Evolutionary conservation across 2,797 vertebrate genomes (phyloP), one percentile per base, ranked within the genome.

Genomic region (Phoeniculus purpureus): DNA sequence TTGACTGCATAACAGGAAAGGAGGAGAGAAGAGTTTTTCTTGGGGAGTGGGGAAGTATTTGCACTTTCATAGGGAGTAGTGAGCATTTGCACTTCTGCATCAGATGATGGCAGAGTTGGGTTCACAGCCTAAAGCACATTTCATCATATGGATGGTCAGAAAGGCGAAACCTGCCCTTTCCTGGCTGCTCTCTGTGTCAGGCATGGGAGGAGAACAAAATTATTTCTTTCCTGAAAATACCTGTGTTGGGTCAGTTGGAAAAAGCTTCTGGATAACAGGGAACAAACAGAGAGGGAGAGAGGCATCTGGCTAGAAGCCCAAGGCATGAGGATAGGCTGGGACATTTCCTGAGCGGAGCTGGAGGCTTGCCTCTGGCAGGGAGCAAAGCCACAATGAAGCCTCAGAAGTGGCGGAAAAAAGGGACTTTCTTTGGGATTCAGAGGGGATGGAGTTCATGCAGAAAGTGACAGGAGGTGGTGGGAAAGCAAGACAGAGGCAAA

Each of bases 261-360:
- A 87, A 81, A 72, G 6, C 19, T 77, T 32, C 66, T 82, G 68
- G 72, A 85, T 61, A 65, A 27, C 18, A 43, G 29, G 45, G 75
- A 89, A 15, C 20, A 58, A 67, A 2, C 5, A 92, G 64, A 64
- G 26, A 75, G 50, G 73, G 66, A 81, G 43, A 68, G 29, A 70
- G 4, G 22, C 14, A 23, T 26, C 85, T 95, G 93, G 91, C 87
- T 31, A 20, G 58, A 62, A 91, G 77, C 93, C 93, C 80, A n/a
- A 43, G 85, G 51, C 52, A 48, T 0, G 9, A 73, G 70, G 85
- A 85, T 52, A 78, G 70, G 2, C 80, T 40, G 48, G 87, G 93
- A 93, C 19, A 7, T 55, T 92, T 89, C 93, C 94, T 73, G 90
- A 89, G 66, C 59, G 45, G 52, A 93, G 51, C 80, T 34, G 94